Conservation (phyloP, 2,797 vertebrate genomes). For the Pseudopleuronectes americanus region DNA sequence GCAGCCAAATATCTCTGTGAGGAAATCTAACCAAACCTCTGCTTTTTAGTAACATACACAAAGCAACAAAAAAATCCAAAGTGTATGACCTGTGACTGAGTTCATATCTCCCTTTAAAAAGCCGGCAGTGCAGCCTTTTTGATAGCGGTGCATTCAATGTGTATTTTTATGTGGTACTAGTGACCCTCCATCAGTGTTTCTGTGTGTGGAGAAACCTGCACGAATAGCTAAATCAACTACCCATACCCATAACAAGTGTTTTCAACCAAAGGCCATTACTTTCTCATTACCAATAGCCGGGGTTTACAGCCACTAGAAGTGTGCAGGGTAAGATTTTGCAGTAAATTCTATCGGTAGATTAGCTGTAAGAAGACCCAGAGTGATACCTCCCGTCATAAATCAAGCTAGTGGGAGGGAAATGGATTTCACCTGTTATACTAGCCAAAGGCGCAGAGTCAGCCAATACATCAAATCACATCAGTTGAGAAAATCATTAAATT, state of each 20-base stretch:
- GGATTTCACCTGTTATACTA: constrained; percentile 78
- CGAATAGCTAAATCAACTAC: constrained; percentile 50
- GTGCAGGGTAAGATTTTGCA: constrained; percentile 58
- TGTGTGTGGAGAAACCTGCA: constrained; percentile 19
- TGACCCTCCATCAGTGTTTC: constrained; percentile 37
- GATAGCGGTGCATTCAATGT: constrained; percentile 25
- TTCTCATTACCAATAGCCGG: constrained; percentile 55
- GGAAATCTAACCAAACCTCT: constrained; percentile 12
- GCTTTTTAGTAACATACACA: constrained; percentile 15
- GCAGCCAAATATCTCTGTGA: background rate
- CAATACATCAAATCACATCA: constrained; percentile 78
- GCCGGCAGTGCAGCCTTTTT: constrained; percentile 26
- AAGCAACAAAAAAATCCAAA: constrained; percentile 8
- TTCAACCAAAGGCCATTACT: constrained; percentile 58
- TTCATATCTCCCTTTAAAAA: constrained; percentile 27
- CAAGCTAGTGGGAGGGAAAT: constrained; percentile 75
- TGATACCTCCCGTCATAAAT: constrained; percentile 73
- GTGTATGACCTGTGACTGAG: constrained; percentile 18
- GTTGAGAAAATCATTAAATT: constrained; percentile 80
- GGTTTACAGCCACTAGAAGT: constrained; percentile 50
- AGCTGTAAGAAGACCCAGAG: constrained; percentile 67
- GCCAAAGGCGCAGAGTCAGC: constrained; percentile 77
- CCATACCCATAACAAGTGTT: constrained; percentile 48
- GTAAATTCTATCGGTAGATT: constrained; percentile 61
- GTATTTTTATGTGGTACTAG: constrained; percentile 9